Percentiles rank a stretch among this genome's conserved stretches.
Evolutionary conservation across 2,888 invertebrate species (phyloP).

Genomic region (Julus scandinavius): DNA sequence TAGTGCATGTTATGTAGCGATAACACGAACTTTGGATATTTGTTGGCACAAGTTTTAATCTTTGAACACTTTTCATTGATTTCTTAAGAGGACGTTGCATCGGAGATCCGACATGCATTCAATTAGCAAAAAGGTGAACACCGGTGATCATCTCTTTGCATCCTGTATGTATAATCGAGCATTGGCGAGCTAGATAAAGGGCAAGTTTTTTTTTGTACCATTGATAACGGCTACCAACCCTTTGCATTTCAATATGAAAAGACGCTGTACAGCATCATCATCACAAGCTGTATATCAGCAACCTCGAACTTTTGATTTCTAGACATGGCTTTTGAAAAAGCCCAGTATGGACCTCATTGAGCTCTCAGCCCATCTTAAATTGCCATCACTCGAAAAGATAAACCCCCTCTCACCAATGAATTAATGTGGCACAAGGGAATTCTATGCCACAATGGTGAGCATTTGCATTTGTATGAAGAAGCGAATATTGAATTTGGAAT

Average conservation of each 20-base stretch:
- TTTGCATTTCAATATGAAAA: constrained; percentile 40
- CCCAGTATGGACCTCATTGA: constrained; percentile 28
- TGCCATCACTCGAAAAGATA: constrained; percentile 34
- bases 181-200: neutral
- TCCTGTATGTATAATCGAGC: constrained; percentile 21
- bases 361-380: constrained; percentile 29
- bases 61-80: neutral
- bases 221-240: neutral
- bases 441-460: neutral
- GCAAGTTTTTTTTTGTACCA: neutral
- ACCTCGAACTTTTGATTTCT: neutral
- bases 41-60: neutral
- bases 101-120: constrained; percentile 3
- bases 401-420: constrained; percentile 37
- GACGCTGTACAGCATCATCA: neutral
- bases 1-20: too few species aligned
- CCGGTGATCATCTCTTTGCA: constrained; percentile 2
- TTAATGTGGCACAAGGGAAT: constrained; percentile 38
- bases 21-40: too few species aligned
- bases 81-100: neutral
- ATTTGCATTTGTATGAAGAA: constrained; percentile 36
- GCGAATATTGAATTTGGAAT: constrained; percentile 21
- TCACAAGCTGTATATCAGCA: neutral
- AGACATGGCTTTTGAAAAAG: neutral
- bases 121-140: constrained; percentile 19